Base-by-base conservation (phyloP, 2,888 invertebrate species). In the Hirtodrosophila confusa region DNA sequence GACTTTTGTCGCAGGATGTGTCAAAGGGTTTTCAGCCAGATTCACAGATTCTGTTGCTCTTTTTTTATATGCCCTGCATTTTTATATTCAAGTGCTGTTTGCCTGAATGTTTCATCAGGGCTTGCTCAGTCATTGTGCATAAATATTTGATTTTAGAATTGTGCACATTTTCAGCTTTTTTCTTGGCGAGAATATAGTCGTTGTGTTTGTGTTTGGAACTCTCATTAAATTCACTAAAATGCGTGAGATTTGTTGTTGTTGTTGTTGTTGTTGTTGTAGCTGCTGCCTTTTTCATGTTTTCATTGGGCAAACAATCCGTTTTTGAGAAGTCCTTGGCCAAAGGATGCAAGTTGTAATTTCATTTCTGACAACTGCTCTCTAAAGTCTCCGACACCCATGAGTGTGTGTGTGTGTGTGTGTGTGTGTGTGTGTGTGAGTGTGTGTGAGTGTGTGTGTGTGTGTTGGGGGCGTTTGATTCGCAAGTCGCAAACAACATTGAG, bases 331-430 rank as follows among this genome's bases (percentile, higher is more conserved):
- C 57, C 69, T 62, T 50, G 50, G 54, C 57, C 43, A 58, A 64
- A 75, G 80, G 88, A 87, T 87, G 82, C 88, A 82, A 86, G 86
- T 74, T 86, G 82, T 88, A 88, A 88, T 88, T 86, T 80, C 61
- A 83, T 88, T 88, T 88, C 84, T 62, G 54, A 64, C 82, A 85
- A 75, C 71, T 70, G 66, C 65, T 69, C 55, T 29, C 31, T 24
- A 23, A 69, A 37, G 47, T 51, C 29, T 41, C 27, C 17, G 2
- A 17, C 17, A 17, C 17, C 17, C 17, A 17, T 27, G 4, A 2
- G 35, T 39, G 37, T n/a, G 35, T 60, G 44, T 45, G 33, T 35
- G 49, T 54, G 17, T 37, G 62, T 56, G 41, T 43, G 39, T 49
- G 40, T 62, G 43, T 49, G 56, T 56, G 39, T 68, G 49, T 53